Conservation (phyloP, 2,113 vertebrate species). For the Pseudopodoces humilis region DNA sequence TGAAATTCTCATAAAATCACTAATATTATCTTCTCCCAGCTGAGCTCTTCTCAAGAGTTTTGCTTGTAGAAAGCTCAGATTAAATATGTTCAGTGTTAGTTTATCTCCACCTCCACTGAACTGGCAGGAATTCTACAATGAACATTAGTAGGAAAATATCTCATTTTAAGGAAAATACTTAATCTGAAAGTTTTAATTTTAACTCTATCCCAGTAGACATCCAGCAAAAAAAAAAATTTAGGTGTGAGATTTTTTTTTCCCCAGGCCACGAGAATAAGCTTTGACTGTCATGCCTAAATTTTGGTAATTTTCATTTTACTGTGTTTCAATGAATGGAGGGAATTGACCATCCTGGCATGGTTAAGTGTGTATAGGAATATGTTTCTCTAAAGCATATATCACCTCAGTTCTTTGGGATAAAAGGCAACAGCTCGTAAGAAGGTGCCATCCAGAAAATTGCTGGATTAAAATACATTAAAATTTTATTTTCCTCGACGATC, state of each 20-base stretch:
- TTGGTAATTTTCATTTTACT: background rate
- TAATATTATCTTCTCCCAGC: background rate
- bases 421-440: background rate
- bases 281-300: background rate
- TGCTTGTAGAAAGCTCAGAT: background rate
- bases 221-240: background rate
- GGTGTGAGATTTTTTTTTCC: background rate
- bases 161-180: background rate
- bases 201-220: background rate
- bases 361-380: background rate
- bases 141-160: background rate
- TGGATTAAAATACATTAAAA: background rate
- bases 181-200: background rate
- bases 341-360: background rate
- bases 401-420: background rate
- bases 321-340: background rate
- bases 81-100: background rate
- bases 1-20: background rate
- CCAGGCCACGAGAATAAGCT: background rate
- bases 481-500: background rate
- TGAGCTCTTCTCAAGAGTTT: background rate
- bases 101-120: background rate
- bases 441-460: background rate
- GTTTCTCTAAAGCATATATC: background rate
- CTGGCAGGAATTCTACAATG: background rate